Evolutionary conservation across 2,113 vertebrate genomes (phyloP).

Genomic region (Salvelinus namaycush): DNA sequence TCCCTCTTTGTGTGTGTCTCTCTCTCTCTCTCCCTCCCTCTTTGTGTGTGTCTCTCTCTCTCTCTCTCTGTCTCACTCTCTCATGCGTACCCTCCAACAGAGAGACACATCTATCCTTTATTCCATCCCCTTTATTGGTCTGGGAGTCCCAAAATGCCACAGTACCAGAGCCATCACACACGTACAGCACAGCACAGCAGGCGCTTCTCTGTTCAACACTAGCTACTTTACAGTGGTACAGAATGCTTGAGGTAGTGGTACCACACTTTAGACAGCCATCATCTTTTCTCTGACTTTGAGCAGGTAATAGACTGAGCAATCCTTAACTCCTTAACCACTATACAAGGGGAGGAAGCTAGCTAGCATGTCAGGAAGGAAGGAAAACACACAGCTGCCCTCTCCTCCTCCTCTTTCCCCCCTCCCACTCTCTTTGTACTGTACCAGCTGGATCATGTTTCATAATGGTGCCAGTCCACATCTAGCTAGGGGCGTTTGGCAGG

Average conservation of each 20-base stretch:
- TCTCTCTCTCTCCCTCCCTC: too few species aligned
- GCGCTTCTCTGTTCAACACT: background rate
- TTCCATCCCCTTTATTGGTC: background rate
- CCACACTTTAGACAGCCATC: background rate
- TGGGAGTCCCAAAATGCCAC: background rate
- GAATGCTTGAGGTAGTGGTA: background rate
- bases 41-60: background rate
- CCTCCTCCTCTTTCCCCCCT: background rate
- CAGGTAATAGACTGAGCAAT: too few species aligned
- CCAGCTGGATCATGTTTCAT: slow-evolving; percentile 39
- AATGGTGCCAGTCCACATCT: too few species aligned
- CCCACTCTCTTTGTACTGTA: slow-evolving; percentile 9
- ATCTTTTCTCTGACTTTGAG: background rate
- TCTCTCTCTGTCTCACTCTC: background rate
- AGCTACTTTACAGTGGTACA: background rate
- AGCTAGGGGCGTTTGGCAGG: too few species aligned
- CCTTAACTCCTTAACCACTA: background rate
- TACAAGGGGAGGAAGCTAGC: too few species aligned
- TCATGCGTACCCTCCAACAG: background rate
- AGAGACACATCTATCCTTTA: too few species aligned
- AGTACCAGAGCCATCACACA: background rate
- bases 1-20: too few species aligned
- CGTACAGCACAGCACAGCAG: background rate
- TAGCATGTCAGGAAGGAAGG: too few species aligned
- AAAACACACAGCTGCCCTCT: too few species aligned